Conservation (phyloP, 2,113 vertebrate genomes). For the Neomonachus schauinslandi region DNA sequence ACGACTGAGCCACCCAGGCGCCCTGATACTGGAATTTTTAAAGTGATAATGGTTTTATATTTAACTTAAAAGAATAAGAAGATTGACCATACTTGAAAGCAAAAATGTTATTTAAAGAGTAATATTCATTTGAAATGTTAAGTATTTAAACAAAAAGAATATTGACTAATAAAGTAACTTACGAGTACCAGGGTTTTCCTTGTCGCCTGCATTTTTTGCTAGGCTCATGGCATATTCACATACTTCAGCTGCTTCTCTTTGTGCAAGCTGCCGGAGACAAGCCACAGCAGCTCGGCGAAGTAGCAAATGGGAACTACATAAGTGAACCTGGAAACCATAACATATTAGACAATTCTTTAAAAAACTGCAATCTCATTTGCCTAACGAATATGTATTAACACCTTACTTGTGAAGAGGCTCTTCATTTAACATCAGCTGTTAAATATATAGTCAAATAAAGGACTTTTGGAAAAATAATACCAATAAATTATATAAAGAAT, state of each 20-base stretch:
- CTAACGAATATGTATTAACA: not conserved
- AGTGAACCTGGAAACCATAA: slow-evolving; percentile 91
- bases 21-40: not conserved
- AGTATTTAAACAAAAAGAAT: not conserved
- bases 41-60: not conserved
- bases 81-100: not conserved
- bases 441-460: not conserved
- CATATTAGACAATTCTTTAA: not conserved
- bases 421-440: not conserved
- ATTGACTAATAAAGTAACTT: slow-evolving; percentile 78
- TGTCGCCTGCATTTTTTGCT: slow-evolving; percentile 93
- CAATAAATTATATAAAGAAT: not conserved
- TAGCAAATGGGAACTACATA: slow-evolving; percentile 97
- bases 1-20: too few species aligned
- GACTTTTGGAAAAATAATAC: not conserved
- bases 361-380: not conserved
- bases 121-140: not conserved
- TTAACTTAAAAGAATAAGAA: not conserved
- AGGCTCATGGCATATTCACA: slow-evolving; percentile 99
- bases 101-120: slow-evolving; percentile 27
- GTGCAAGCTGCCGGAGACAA: slow-evolving; percentile 96
- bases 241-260: slow-evolving; percentile 97
- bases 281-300: slow-evolving; percentile 97
- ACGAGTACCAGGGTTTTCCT: slow-evolving; percentile 92
- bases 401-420: not conserved